Evolutionary conservation across 2,113 vertebrate genomes (phyloP), one percentile per base, ranked within the genome.

Genomic region (Prionailurus bengalensis): DNA sequence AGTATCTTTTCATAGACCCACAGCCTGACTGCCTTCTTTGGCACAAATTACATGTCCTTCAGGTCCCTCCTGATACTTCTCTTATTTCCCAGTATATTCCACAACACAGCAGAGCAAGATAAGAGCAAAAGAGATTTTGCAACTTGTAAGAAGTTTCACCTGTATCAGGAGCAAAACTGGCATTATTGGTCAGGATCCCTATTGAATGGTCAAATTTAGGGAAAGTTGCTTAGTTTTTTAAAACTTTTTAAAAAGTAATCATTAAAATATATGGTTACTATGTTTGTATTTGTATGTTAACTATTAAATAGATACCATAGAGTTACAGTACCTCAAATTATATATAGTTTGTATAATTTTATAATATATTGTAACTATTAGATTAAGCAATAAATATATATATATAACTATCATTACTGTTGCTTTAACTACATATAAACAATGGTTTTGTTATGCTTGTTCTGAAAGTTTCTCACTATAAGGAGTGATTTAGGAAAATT

Each of bases 401-500:
- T 83, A 90, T 81, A 31, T 88, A 73, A n/a, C 33, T 87, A 36
- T 90, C 23, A 45, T 19, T 29, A 55, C 7, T 73, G 3, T 42
- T 89, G 33, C 9, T 83, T 4, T 92, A 89, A 78, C 33, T 90
- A 7, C 14, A 48, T 81, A 4, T 68, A 78, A 91, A 88, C 58
- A 87, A 70, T 55, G 23, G 17, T 51, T 89, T 92, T 53, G 2
- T 36, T 83, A 65, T 51, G 27, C 78, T 85, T 53, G 2, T 86
- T 89, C 79, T 80, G 25, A 78, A 70, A 89, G 66, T 53, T 97
- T 96, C 39, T 53, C 74, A 48, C 27, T 79, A 33, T 61, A 87
- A 96, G 7, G 25, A 45, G 7, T 63, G n/a, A 92, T 45, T 89
- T 29, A 33, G 48, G 36, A 87, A 94, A 86, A n/a, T 51, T 53